A percentile compares a stretch with the other conserved stretches of the same genome.
phyloP scores from a whole-genome alignment of 2,888 invertebrate species.

The Amphimallon solstitiale region DNA sequence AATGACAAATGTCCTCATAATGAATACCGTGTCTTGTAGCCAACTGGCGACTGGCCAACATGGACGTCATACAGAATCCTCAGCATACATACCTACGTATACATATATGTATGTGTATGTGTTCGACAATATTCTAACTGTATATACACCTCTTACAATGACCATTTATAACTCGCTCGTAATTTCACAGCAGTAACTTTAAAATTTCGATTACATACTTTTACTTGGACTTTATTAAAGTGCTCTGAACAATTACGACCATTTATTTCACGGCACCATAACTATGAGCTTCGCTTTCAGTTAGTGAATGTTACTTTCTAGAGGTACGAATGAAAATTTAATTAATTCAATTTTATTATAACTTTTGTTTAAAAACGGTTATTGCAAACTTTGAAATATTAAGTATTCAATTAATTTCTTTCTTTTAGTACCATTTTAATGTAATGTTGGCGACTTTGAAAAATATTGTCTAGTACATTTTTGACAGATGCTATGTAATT shows the following conservation, averaged over 20 bases:
- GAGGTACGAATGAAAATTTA: too few relatives aligned
- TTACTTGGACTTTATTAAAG: conserved; percentile 36
- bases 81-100: conserved; percentile 7
- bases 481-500: too few relatives aligned
- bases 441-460: too few relatives aligned
- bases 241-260: conserved; percentile 32
- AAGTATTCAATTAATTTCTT: too few relatives aligned
- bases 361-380: too few relatives aligned
- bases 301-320: too few relatives aligned
- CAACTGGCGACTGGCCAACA: conserved; percentile 46
- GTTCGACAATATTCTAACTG: too few relatives aligned
- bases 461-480: too few relatives aligned
- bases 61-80: conserved; percentile 41
- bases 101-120: too few relatives aligned
- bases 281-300: conserved; percentile 2
- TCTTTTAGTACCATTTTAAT: too few relatives aligned
- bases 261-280: conserved; percentile 17
- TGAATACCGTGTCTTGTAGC: conserved; percentile 44
- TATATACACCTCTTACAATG: neutral
- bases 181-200: conserved; percentile 38
- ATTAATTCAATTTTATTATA: too few relatives aligned
- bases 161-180: conserved; percentile 21
- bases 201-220: conserved; percentile 39
- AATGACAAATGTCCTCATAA: conserved; percentile 46
- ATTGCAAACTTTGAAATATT: too few relatives aligned